Evolutionary conservation across 2,797 vertebrate species (phyloP), one percentile per base, ranked within the genome.

Genomic region (Etheostoma perlongum): DNA sequence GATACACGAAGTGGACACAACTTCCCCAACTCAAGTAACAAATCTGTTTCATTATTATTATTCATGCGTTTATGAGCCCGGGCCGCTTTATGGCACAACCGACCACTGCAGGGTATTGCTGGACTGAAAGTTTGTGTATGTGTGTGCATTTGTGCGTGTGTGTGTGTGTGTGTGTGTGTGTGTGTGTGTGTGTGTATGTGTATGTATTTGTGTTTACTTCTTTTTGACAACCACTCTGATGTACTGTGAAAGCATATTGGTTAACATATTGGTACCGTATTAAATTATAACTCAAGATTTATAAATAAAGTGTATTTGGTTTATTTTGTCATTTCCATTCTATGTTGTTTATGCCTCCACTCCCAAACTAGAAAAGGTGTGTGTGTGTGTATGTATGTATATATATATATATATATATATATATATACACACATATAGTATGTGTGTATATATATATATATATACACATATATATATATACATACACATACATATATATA

Each of bases 251-350:
- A 89, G 82, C 86, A 88, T 92, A 96, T 96, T 93, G 95, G 95
- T 97, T 96, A 96, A 89, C 87, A 89, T 90, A 86, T 89, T 91
- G 82, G 88, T 91, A 91, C 96, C 95, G 92, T 96, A 97, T 97
- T 97, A 97, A 97, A 97, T 97, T 96, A 97, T 97, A 97, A 97
- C 95, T 96, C 96, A 96, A 97, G 95, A 96, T 97, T 97, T 97
- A 95, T 96, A 97, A 96, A 96, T 96, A 92, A 93, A 93, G 81
- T 83, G 89, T 90, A 86, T 88, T 92, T 92, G 86, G 81, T 89
- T 91, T 91, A 87, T 90, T 93, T 86, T 83, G 30, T 70, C 74
- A 71, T 84, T 86, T 79, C 48, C 79, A 51, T 54, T 48, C 30
- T 14, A 68, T 51, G 1, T 71, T 71, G 62, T 88, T 79, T 64